These are phyloP conservation scores for Pyrrhia umbra DNA, from an alignment of 2,888 invertebrate species.

Conservation along the genomic window DNA sequence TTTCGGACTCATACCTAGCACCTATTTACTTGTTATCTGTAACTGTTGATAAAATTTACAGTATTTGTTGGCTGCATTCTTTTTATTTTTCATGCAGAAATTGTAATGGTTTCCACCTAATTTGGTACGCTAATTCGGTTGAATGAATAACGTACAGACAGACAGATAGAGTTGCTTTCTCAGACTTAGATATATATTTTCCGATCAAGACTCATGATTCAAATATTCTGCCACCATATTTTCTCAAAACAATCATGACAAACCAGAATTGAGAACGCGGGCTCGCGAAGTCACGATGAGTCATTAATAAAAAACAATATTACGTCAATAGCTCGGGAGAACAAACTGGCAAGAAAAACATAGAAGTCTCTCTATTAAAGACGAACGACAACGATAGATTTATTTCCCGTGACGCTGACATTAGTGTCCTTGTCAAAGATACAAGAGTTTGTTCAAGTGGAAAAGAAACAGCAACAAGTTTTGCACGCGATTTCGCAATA, in stretches of 20 bases:
- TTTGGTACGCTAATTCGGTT: too few species aligned
- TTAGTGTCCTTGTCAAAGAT: conserved; percentile 33
- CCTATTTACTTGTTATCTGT: too few species aligned
- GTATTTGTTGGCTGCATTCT: too few species aligned
- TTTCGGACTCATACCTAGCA: too few species aligned
- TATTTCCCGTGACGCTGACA: conserved; percentile 5
- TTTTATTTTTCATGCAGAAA: too few species aligned
- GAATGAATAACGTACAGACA: neutral
- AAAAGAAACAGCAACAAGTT: conserved; percentile 28
- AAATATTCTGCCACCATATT: conserved; percentile 6
- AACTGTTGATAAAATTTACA: too few species aligned
- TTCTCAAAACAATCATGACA: conserved; percentile 41
- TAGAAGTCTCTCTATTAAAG: conserved; percentile 14
- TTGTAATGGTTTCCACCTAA: too few species aligned
- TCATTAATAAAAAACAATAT: conserved; percentile 55
- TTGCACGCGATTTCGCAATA: conserved; percentile 25
- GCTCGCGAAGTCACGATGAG: conserved; percentile 40
- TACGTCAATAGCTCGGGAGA: conserved; percentile 42
- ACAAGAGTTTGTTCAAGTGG: conserved; percentile 3
- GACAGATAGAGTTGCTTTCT: neutral
- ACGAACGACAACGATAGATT: conserved; percentile 32
- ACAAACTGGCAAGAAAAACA: conserved; percentile 14
- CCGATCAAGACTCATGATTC: conserved; percentile 2
- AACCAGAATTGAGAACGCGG: conserved; percentile 23
- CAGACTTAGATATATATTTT: neutral